A percentile compares a stretch with the other conserved stretches of the same genome.
Evolutionary conservation across 2,113 vertebrate genomes (phyloP).

Genomic region (Apaloderma vittatum): DNA sequence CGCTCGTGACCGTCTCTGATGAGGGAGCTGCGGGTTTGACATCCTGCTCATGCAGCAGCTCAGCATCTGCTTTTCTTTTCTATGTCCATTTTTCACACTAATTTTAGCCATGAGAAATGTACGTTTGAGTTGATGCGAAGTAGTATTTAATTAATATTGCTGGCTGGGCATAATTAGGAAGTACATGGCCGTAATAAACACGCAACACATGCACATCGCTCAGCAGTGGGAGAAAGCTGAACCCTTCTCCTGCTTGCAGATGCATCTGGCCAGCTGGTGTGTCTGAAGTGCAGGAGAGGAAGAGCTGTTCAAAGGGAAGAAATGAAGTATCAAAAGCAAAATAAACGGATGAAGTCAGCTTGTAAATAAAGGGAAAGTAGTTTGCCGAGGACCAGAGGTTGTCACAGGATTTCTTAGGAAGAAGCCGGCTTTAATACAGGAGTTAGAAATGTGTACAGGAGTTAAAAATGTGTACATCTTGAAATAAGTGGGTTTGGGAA

Average conservation of each 20-base stretch:
- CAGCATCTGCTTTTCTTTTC: neutral
- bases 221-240: neutral
- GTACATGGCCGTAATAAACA: neutral
- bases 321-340: neutral
- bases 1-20: fast-evolving
- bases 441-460: neutral
- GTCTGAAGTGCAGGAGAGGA: neutral
- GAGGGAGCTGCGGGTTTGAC: neutral
- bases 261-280: neutral
- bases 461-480: neutral
- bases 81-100: fast-evolving
- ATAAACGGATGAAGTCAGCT: neutral
- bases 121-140: neutral
- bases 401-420: neutral
- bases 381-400: neutral
- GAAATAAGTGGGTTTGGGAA: neutral
- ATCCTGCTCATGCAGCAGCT: neutral
- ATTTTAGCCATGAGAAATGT: neutral
- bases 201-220: fast-evolving
- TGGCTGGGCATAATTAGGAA: neutral
- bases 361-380: neutral
- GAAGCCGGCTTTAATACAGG: neutral
- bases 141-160: neutral
- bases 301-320: neutral
- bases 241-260: neutral